Conservation (phyloP, 2,797 vertebrate genomes). For the Phrynocephalus forsythii region DNA sequence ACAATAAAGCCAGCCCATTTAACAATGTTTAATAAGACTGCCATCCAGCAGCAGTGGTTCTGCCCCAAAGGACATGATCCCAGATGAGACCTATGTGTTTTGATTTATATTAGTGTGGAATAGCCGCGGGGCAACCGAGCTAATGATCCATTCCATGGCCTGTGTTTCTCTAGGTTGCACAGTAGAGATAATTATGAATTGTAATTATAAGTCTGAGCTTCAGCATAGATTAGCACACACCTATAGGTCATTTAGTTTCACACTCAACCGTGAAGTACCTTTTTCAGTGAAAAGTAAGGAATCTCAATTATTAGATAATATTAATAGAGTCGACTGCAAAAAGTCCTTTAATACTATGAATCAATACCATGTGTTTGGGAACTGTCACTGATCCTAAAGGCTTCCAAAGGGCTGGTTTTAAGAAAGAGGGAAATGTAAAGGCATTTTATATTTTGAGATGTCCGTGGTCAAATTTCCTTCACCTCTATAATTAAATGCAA, state of each 20-base stretch:
- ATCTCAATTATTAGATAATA: slow-evolving; percentile 44
- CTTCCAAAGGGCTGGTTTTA: neutral
- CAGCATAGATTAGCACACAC: slow-evolving; percentile 53
- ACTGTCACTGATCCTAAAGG: slow-evolving; percentile 10
- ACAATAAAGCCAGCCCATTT: slow-evolving; percentile 26
- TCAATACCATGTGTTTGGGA: slow-evolving; percentile 14
- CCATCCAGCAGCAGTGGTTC: slow-evolving; percentile 44
- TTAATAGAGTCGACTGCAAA: slow-evolving; percentile 24
- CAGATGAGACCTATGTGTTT: slow-evolving; percentile 43
- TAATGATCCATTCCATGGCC: slow-evolving; percentile 65
- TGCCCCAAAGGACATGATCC: slow-evolving; percentile 27
- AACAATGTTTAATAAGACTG: slow-evolving; percentile 51
- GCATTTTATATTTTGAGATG: slow-evolving; percentile 7
- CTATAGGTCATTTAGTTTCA: slow-evolving; percentile 53
- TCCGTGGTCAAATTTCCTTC: neutral
- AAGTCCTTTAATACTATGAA: neutral
- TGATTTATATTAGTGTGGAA: slow-evolving; percentile 59
- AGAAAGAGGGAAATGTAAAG: slow-evolving; percentile 11
- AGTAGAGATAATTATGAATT: slow-evolving; percentile 68
- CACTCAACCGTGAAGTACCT: slow-evolving; percentile 53
- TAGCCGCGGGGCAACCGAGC: slow-evolving; percentile 58
- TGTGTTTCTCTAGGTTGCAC: slow-evolving; percentile 62
- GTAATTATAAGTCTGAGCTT: slow-evolving; percentile 58
- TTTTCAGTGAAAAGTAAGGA: slow-evolving; percentile 34
- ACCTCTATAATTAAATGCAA: slow-evolving; percentile 19